Evolutionary conservation across 2,113 vertebrate genomes (phyloP), one percentile per base, ranked within the genome.

Genomic region (Bostrychus sinensis): DNA sequence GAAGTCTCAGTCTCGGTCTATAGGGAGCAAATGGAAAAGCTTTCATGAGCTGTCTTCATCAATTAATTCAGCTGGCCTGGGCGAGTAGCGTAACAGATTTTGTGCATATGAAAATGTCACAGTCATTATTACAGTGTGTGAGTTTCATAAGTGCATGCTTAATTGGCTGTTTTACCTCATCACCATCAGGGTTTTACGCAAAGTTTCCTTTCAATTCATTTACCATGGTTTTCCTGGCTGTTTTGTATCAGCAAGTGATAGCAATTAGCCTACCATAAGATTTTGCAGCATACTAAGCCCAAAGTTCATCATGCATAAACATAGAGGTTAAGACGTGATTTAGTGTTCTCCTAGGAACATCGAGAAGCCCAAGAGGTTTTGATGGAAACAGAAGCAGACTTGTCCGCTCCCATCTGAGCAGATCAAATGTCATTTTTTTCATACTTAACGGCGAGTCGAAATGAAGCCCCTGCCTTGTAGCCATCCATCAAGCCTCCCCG

Each of bases 321-420:
- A 32, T 32, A 32, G 8, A 32, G 30, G n/a, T n/a, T n/a, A n/a
- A 32, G 22, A 19, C 4, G 17, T 36, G 34, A 28, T 19, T 32
- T 32, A 22, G 19, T 17, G 20, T 23, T 25, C 17, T 23, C 26
- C 10, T 23, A 12, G 23, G 59, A 56, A 13, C n/a, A 39, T 60
- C 23, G 53, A 42, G 41, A 51, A 39, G 41, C 53, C 17, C 9
- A n/a, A 37, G 62, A 56, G 46, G 42, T 43, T 72, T 71, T 11
- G 62, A 65, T 58, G 42, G 20, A 72, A 77, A 84, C 84, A 79
- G 72, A 55, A 50, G 73, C 66, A 48, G 64, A 26, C 61, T 67
- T 77, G 77, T 65, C 32, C 28, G 56, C 62, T 59, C 19, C 51
- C 58, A 53, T 66, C 61, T 54, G 37, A 23, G 42, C 66, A 62